phyloP scores from a whole-genome alignment of 2,113 vertebrate species.

The Pelecanoides urinatrix region DNA sequence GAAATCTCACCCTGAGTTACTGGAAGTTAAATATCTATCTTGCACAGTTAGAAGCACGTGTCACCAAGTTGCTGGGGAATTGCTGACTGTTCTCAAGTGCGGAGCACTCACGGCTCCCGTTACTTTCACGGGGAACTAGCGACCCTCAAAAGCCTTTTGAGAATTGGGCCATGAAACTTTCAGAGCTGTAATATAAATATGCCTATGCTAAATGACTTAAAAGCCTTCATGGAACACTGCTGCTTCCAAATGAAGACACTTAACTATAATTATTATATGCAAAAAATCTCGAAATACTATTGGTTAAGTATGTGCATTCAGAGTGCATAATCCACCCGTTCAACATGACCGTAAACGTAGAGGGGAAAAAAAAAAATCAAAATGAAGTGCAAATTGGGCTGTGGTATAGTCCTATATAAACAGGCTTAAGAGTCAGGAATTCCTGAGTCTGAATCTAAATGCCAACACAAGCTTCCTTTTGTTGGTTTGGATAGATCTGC shows the following conservation, averaged over 20 bases:
- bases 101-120: accelerated
- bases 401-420: constrained; percentile 56
- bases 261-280: not conserved
- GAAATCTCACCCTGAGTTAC: not conserved
- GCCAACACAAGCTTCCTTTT: constrained; percentile 66
- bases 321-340: not conserved
- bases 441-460: constrained; percentile 35
- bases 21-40: not conserved
- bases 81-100: not conserved
- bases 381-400: constrained; percentile 62
- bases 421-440: constrained; percentile 66
- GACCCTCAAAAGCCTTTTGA: not conserved
- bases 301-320: not conserved
- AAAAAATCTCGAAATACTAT: not conserved
- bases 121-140: not conserved
- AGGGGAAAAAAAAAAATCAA: constrained; percentile 3
- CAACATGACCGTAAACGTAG: constrained; percentile 16
- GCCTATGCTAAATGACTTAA: not conserved
- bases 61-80: not conserved
- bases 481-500: constrained; percentile 32
- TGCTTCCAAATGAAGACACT: not conserved
- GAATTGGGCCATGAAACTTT: not conserved
- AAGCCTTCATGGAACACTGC: accelerated
- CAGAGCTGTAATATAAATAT: not conserved
- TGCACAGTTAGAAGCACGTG: not conserved